Evolutionary conservation across 2,888 invertebrate genomes (phyloP), one percentile per base, ranked within the genome.

Genomic region (Oscheius onirici): DNA sequence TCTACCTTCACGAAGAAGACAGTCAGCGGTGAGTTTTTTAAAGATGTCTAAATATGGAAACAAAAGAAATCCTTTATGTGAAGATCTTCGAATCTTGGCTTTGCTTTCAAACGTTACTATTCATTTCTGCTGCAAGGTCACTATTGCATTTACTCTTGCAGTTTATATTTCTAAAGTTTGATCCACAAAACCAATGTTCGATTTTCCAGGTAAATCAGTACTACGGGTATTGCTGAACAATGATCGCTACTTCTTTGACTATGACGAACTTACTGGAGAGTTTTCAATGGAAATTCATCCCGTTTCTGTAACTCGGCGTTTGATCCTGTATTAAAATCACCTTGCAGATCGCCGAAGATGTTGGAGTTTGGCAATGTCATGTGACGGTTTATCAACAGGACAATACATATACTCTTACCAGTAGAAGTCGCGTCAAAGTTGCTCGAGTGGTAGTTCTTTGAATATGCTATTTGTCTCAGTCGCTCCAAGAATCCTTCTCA

Each of bases 211-310:
- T 8, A 81, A 81, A 72, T 72, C 75, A 5, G 80, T 81, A 10
- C 66, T 82, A 72, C 73, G 78, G 22, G 69, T 81, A 1, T 52
- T 77, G 13, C 72, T 78, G 28, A 76, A 80, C 63, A 73, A 73
- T 41, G 82, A 75, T 6, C 77, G 82, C 3, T 82, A 82, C 69
- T 61, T 76, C 44, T 82, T 82, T 69, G 77, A 79, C 63, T 82
- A 82, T 57, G 80, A 82, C 61, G 82, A 82, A 57, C 60, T 81
- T n/a, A 78, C 78, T 10, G 82, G 82, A 28, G 81, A 81, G 58
- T 82, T 82, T 60, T 72, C 73, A 2, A 81, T 82, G 82, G 81
- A 82, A 73, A 81, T 82, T 34, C 71, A 69, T 2, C 80, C 80
- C 20, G 79, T 82, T 22, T 28, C 63, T 6, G 67, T 75, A 60